Base-by-base conservation (phyloP, 2,797 vertebrate species). In the Australoheros facetus region DNA sequence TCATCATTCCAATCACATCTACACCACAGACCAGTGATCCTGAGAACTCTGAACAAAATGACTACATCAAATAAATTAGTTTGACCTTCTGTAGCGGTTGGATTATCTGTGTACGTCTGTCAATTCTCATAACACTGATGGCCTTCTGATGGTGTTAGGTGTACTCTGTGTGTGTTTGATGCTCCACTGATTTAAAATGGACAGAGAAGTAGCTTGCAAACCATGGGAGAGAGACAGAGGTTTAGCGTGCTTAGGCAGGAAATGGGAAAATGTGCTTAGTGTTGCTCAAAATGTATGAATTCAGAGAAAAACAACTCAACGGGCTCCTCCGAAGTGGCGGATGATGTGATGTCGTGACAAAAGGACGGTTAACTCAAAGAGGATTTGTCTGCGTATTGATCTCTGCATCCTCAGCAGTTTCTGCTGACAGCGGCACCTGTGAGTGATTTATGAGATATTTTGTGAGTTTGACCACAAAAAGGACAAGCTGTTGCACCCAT, bases 111-210 rank as follows among this genome's bases (percentile, higher is more conserved):
- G 53, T 70, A 75, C 8, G 8, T 73, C 79, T 85, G 87, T 85
- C 89, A 84, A 56, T 89, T 84, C 87, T 90, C 90, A 92, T 92
- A 90, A 89, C 75, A 42, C 56, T 86, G 87, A 93, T 94, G 93
- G 91, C 86, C 58, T 81, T 83, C 60, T 45, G 74, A 86, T 77
- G 77, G 80, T 73, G 79, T 70, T 69, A 58, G 79, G 75, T 82
- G 58, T 42, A n/a, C 57, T 14, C 7, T 42, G 58, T 32, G 57
- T 77, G 54, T 48, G 59, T 55, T 69, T 72, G 72, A 74, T 59
- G 69, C 73, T 80, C n/a, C 0, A 14, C 58, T 82, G 83, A 87
- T 82, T 81, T 59, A 80, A 59, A 87, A 88, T 14, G 59, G 30
- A 60, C 70, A 32, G 34, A 81, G 55, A 75, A 56, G 54, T 77